Evolutionary conservation across 1,140 invertebrate species (phyloP).

Genomic region (Drosophila santomea): DNA sequence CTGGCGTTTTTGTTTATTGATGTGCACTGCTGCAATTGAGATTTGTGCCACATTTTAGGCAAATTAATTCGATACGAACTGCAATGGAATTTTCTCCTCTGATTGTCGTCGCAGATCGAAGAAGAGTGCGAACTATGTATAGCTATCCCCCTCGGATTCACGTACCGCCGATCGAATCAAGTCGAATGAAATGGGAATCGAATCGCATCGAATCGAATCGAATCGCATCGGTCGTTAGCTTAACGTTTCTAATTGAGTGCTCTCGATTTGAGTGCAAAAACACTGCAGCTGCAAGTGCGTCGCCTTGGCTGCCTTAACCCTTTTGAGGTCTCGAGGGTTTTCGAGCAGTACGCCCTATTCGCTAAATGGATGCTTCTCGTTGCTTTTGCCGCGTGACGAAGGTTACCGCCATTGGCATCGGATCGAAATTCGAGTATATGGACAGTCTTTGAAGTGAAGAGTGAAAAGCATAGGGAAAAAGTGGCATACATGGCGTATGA

Average conservation of each 20-base stretch:
- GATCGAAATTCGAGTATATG: too few species aligned
- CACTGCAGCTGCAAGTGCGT: conserved; percentile 31
- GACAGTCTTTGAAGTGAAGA: neutral
- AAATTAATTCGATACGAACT: conserved; percentile 58
- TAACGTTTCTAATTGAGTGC: conserved; percentile 52
- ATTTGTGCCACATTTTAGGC: conserved; percentile 73
- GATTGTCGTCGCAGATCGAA: conserved; percentile 11
- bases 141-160: conserved; percentile 18
- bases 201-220: neutral
- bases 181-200: neutral
- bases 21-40: conserved; percentile 40
- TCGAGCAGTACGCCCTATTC: neutral
- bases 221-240: conserved; percentile 27
- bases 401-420: neutral
- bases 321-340: conserved; percentile 14
- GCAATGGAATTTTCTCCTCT: conserved; percentile 10
- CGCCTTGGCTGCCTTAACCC: conserved; percentile 19
- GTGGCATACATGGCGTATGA: neutral
- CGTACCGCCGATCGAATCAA: conserved; percentile 10
- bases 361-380: neutral
- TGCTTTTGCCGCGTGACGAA: neutral
- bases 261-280: conserved; percentile 44
- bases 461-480: neutral
- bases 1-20: conserved; percentile 43
- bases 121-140: conserved; percentile 7